Base-by-base conservation (phyloP, 2,888 invertebrate genomes). In the Drosophila stalkeri region DNA sequence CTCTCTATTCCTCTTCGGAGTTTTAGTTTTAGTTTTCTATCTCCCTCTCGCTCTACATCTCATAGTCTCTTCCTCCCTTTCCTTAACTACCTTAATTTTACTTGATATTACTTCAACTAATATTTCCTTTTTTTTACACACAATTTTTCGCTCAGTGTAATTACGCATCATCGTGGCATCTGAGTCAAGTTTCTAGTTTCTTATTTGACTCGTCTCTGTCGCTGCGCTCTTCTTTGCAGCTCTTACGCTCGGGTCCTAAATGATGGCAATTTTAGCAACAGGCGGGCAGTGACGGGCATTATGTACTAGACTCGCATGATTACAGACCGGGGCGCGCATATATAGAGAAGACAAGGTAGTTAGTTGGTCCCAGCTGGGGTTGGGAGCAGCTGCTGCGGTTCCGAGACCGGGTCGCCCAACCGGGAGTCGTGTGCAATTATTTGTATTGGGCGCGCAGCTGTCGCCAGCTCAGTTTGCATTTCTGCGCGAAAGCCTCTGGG, bases 401-500 rank as follows among this genome's bases (percentile, higher is more conserved):
- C 33, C 55, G 39, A 64, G 33, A 49, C 74, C 44, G 52, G 52
- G 49, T 41, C 54, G 57, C 37, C 66, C 71, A 59, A 16, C 49
- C 55, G 68, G 68, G 64, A 76, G 79, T 76, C 69, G 59, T 73
- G 61, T 68, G 81, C 89, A 88, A 85, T 88, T 85, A 86, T 86
- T 83, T 89, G 89, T 79, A 83, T 89, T 80, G 89, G 76, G 59
- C 61, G 56, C 66, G 60, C 82, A 72, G 70, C 71, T 76, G 65
- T 77, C 71, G 72, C 59, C 70, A 56, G 57, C 62, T 63, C 75
- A 66, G 77, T 71, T 75, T 71, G 72, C 77, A 61, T 76, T 75
- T 60, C 27, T 75, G 54, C 37, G 55, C 37, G 51, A 37, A 14
- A 39, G 39, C 23, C 37, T 14, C 6, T 20, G 35, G 51, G 0